A percentile compares a stretch with the other conserved stretches of the same genome.
phyloP scores from a whole-genome alignment of 2,797 vertebrate genomes.

The Sciurus carolinensis region DNA sequence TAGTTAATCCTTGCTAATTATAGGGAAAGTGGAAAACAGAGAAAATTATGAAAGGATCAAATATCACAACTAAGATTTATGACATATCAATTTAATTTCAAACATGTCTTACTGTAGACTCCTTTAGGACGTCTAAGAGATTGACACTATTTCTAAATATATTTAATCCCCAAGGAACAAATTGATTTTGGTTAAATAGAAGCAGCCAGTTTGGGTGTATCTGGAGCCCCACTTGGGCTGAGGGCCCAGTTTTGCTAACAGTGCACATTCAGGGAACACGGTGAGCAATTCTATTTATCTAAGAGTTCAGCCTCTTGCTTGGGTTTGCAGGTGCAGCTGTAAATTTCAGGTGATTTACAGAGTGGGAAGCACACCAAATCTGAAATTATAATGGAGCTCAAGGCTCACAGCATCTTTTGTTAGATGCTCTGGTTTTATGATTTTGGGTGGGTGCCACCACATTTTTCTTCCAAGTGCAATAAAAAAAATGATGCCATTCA shows the following conservation, averaged over 20 bases:
- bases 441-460: conserved; percentile 76
- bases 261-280: conserved; percentile 66
- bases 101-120: background rate
- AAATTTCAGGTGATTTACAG: conserved; percentile 84
- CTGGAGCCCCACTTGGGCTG: conserved; percentile 7
- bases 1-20: background rate
- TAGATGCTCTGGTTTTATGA: conserved; percentile 75
- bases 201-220: conserved; percentile 42
- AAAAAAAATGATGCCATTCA: conserved; percentile 79
- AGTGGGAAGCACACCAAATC: conserved; percentile 76
- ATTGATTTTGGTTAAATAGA: conserved; percentile 53
- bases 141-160: conserved; percentile 54
- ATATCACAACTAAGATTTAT: background rate
- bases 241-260: conserved; percentile 71
- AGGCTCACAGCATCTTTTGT: conserved; percentile 79
- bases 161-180: conserved; percentile 38
- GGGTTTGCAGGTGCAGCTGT: conserved; percentile 80
- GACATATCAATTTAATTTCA: background rate
- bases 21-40: background rate
- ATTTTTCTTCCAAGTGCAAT: conserved; percentile 79
- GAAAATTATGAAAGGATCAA: background rate
- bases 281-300: conserved; percentile 80
- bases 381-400: conserved; percentile 78
- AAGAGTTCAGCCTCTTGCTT: conserved; percentile 66
- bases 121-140: conserved; percentile 15